Base-by-base conservation (phyloP, 2,113 vertebrate genomes). In the Pipa parva region DNA sequence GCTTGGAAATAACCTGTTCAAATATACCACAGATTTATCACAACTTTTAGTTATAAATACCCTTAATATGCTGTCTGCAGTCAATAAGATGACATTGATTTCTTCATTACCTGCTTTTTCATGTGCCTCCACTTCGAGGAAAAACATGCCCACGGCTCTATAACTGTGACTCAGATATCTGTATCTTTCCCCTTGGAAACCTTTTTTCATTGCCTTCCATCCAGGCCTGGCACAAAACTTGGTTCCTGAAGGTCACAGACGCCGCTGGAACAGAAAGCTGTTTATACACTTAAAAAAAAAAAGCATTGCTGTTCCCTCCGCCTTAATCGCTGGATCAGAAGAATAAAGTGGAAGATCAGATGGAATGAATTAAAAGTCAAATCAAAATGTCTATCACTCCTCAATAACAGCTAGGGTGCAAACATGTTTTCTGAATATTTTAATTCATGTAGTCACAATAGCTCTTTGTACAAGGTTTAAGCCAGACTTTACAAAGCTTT, bases 351-450 rank as follows among this genome's bases (percentile, higher is more conserved):
- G 58, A 27, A 42, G 37, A n/a, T 42, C 52, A 65, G 50, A 46
- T 31, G 63, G 63, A 65, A 65, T 12, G 11, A 57, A 57, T 65
- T 57, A 65, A 20, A 29, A 55, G 25, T 4, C 17, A 55, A 27
- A 39, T 31, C n/a, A 51, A 37, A 54, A 54, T 65, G 37, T 56
- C 56, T 45, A 65, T 25, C 51, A 45, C 49, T 1, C n/a, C 25
- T 12, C 18, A 63, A 24, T 22, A 63, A 31, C 18, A 4, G 4
- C 42, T 24, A 20, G 36, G 36, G 26, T 37, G 46, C 17, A 29
- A 45, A 42, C 22, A 37, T 8, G 22, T 27, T 5, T 13, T 5
- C 12, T 2, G 45, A 4, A 6, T 20, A 33, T 13, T n/a, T 42
- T 24, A 52, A 24, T 9, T 4, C 7, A 24, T 26, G 24, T 26